Percentiles rank a stretch among this genome's conserved stretches.
Evolutionary conservation across 1,140 invertebrate species (phyloP).

Genomic region (Platorchestia sp.): DNA sequence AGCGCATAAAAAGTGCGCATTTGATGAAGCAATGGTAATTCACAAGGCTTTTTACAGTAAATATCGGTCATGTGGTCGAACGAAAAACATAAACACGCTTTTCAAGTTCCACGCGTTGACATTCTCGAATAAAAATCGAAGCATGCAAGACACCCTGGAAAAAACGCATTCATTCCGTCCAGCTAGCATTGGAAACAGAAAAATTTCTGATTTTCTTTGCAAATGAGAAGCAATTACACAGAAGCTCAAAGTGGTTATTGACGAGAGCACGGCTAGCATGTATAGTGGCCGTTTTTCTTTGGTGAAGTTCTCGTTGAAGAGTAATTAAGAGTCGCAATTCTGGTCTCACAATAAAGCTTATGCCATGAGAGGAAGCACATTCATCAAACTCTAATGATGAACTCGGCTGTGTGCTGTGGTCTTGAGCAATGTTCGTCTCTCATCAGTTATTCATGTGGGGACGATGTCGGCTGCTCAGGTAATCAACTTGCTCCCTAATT

Average conservation of each 20-base stretch:
- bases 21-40: no score
- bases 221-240: neutral
- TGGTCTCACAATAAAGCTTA: neutral
- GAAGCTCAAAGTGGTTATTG: neutral
- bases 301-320: neutral
- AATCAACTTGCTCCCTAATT: slow-evolving; percentile 28
- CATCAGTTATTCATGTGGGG: slow-evolving; percentile 33
- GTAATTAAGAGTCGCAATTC: neutral
- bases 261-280: neutral
- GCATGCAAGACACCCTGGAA: neutral
- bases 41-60: no score
- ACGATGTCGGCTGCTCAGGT: neutral
- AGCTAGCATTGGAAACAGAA: neutral
- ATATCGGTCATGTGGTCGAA: no score
- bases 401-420: neutral
- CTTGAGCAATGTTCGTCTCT: neutral
- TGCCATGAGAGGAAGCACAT: neutral
- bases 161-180: neutral
- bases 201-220: neutral
- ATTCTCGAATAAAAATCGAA: neutral
- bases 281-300: neutral
- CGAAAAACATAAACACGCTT: no score
- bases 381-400: neutral
- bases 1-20: no score
- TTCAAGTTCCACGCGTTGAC: neutral